Conservation (phyloP, 2,888 invertebrate genomes). For the Caenorhabditis becei region DNA sequence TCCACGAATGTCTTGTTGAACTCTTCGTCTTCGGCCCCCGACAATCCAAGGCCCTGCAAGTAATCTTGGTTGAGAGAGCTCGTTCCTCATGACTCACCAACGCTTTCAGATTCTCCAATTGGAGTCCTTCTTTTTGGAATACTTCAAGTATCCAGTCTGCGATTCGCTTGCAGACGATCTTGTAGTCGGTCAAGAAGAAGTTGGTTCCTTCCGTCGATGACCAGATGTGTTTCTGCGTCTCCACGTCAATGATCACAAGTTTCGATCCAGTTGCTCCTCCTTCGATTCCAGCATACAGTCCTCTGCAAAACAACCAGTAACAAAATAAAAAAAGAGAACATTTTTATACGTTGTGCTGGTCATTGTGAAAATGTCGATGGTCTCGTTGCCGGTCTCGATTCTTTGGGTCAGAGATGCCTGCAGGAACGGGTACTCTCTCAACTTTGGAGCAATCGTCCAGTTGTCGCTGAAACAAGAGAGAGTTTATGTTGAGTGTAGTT, state of each 20-base stretch:
- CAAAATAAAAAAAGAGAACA: too few species aligned
- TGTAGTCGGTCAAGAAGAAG: constrained; percentile 71
- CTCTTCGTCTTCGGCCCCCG: constrained; percentile 78
- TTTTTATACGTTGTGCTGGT: background rate
- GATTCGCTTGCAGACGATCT: constrained; percentile 50
- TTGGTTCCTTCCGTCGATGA: constrained; percentile 64
- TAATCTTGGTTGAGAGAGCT: background rate
- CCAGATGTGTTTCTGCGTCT: constrained; percentile 31
- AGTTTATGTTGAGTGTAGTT: constrained; percentile 3
- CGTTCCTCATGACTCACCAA: too few species aligned
- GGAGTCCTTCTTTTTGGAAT: constrained; percentile 17
- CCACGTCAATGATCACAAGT: constrained; percentile 69
- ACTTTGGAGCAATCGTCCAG: constrained; percentile 62
- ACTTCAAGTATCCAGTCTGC: constrained; percentile 60
- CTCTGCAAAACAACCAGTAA: too few species aligned
- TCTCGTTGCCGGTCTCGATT: constrained; percentile 39
- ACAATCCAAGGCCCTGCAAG: constrained; percentile 76
- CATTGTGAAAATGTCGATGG: constrained; percentile 51
- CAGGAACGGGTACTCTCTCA: constrained; percentile 49
- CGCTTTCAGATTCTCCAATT: constrained; percentile 12
- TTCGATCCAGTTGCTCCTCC: constrained; percentile 78
- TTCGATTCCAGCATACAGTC: constrained; percentile 76
- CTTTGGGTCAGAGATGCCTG: constrained; percentile 19
- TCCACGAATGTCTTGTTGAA: constrained; percentile 70
- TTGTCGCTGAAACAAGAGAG: constrained; percentile 68